phyloP scores from a whole-genome alignment of 2,888 invertebrate species.

The Platycheirus rosarum region DNA sequence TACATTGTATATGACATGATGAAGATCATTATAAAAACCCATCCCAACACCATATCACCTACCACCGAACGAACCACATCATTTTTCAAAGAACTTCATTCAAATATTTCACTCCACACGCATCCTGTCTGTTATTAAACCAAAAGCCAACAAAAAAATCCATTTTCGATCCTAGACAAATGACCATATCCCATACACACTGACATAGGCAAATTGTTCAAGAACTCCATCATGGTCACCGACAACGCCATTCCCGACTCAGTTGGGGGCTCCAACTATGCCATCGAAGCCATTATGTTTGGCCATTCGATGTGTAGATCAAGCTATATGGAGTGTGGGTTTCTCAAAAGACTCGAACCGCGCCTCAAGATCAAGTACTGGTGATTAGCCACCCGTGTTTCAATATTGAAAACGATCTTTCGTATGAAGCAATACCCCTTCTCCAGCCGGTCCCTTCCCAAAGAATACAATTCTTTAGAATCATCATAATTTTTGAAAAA shows the following conservation, averaged over 20 bases:
- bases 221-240: conserved; percentile 38
- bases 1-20: conserved; percentile 17
- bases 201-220: conserved; percentile 54
- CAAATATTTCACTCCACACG: conserved; percentile 70
- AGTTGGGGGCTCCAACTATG: conserved; percentile 48
- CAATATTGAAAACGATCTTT: conserved; percentile 46
- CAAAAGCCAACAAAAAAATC: neutral
- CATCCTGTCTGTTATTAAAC: conserved; percentile 27
- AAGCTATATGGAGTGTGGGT: conserved; percentile 49
- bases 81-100: conserved; percentile 43
- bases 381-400: conserved; percentile 72
- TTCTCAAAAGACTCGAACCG: conserved; percentile 49
- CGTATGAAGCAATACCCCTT: neutral
- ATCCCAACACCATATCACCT: conserved; percentile 34
- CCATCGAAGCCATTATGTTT: conserved; percentile 9
- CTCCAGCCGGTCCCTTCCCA: neutral
- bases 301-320: conserved; percentile 20
- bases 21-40: conserved; percentile 18
- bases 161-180: conserved; percentile 63
- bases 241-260: conserved; percentile 16
- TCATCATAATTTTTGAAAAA: conserved; percentile 47
- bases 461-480: conserved; percentile 52
- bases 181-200: conserved; percentile 53
- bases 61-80: conserved; percentile 33
- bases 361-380: conserved; percentile 57